Evolutionary conservation across 1,140 invertebrate genomes (phyloP).

Genomic region (Platorchestia sp.): DNA sequence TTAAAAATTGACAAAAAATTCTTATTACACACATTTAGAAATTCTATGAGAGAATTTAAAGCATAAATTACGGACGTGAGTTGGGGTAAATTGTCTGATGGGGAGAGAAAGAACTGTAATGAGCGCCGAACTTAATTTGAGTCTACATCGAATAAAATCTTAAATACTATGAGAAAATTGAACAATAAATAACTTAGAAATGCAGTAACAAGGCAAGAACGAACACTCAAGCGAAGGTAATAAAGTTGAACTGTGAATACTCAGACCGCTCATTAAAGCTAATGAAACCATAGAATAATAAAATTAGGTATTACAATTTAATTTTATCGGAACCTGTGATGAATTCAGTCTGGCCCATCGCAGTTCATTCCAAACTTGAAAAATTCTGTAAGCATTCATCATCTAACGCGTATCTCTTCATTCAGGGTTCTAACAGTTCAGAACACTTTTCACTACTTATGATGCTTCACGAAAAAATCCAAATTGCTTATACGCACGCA

Average conservation of each 20-base stretch:
- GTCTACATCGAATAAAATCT: conserved; percentile 43
- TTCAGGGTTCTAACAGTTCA: not conserved
- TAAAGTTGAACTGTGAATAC: not conserved
- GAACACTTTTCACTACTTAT: not conserved
- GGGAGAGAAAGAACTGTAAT: not conserved
- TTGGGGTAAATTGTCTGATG: not conserved
- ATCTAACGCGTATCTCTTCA: not conserved
- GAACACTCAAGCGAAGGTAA: not conserved
- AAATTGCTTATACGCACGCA: not conserved
- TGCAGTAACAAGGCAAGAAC: conserved; percentile 52
- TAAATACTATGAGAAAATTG: conserved; percentile 55
- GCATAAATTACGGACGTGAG: not conserved
- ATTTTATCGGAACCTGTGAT: not conserved
- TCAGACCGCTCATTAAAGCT: not conserved
- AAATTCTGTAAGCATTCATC: not conserved
- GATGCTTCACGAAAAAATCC: not conserved
- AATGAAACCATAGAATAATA: not conserved
- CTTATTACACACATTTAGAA: not conserved
- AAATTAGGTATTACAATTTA: not conserved
- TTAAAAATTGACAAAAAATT: not conserved
- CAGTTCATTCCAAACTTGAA: not conserved
- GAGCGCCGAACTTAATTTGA: not conserved
- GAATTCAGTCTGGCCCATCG: not conserved
- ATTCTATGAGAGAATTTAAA: not conserved
- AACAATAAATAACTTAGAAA: conserved; percentile 53